phyloP scores from a whole-genome alignment of 37 sponge, comb jelly and placozoan species.

The Tethya wilhelma region DNA sequence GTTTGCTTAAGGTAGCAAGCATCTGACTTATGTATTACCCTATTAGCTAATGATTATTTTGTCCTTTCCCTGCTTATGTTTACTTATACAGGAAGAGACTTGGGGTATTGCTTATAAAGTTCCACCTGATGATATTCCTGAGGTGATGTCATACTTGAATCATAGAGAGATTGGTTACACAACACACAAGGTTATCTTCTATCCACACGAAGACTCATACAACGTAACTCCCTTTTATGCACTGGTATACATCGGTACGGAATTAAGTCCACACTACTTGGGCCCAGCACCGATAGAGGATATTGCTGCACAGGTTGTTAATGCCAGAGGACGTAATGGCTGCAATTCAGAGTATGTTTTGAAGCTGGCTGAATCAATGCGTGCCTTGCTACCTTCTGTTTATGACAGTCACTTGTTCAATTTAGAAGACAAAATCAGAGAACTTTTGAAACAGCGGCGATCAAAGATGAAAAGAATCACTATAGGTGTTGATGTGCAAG shows the following conservation, averaged over 20 bases:
- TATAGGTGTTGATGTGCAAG: no score
- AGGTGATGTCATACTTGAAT: conserved; percentile 74
- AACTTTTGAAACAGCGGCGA: no score
- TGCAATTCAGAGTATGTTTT: conserved; percentile 90
- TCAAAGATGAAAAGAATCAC: no score
- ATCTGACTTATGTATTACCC: no score
- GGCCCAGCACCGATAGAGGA: conserved; percentile 73
- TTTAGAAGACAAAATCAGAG: conserved; percentile 64
- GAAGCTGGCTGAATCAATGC: conserved; percentile 76
- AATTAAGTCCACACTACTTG: conserved; percentile 76
- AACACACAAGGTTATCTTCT: conserved; percentile 62
- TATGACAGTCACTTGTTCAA: conserved; percentile 71
- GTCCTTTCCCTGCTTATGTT: no score
- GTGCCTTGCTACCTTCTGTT: conserved; percentile 37
- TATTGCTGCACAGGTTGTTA: conserved; percentile 73
- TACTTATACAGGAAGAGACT: conserved; percentile 61
- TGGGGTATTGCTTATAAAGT: conserved; percentile 93
- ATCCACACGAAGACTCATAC: conserved; percentile 17
- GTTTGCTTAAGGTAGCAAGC: no score
- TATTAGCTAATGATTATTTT: no score
- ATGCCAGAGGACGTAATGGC: conserved; percentile 79
- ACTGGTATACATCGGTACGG: conserved; percentile 85
- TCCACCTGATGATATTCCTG: conserved; percentile 40
- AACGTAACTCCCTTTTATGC: conserved; percentile 49
- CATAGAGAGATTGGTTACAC: conserved; percentile 82